phyloP scores from a whole-genome alignment of 2,888 invertebrate species.

The Brachyptera risi region DNA sequence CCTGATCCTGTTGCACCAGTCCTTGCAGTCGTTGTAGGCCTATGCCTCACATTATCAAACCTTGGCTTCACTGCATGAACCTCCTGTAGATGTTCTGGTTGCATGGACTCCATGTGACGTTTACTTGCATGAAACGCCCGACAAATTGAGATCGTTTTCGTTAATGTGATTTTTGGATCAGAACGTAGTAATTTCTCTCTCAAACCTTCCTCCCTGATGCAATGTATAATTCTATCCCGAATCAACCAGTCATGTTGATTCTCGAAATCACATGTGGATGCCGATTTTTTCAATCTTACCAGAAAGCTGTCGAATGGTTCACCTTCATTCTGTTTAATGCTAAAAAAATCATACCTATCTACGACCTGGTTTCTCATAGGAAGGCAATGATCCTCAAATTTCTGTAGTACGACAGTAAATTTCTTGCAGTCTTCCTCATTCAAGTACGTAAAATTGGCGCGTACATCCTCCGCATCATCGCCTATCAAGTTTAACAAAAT shows the following conservation, averaged over 20 bases:
- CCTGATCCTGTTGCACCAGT: too few species aligned
- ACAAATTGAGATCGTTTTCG: neutral
- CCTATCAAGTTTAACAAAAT: neutral
- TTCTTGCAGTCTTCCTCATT: neutral
- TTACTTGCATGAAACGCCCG: neutral
- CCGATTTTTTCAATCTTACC: neutral
- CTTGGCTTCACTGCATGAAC: neutral
- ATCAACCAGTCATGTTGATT: neutral
- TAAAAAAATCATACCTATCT: neutral
- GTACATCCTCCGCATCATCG: neutral
- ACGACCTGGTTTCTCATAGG: neutral
- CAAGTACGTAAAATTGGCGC: neutral
- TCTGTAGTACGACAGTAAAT: neutral
- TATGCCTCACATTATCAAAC: too few species aligned
- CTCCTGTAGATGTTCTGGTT: neutral
- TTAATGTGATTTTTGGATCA: neutral
- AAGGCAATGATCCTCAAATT: neutral
- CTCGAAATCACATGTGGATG: neutral
- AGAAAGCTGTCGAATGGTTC: conserved; percentile 5
- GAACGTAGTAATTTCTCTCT: neutral
- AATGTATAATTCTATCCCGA: neutral
- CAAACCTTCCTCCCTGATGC: neutral
- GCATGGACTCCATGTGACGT: neutral
- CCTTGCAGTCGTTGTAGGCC: neutral
- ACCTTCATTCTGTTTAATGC: neutral